Conservation (phyloP, 2,888 invertebrate genomes). For the Tetranychus truncatus region DNA sequence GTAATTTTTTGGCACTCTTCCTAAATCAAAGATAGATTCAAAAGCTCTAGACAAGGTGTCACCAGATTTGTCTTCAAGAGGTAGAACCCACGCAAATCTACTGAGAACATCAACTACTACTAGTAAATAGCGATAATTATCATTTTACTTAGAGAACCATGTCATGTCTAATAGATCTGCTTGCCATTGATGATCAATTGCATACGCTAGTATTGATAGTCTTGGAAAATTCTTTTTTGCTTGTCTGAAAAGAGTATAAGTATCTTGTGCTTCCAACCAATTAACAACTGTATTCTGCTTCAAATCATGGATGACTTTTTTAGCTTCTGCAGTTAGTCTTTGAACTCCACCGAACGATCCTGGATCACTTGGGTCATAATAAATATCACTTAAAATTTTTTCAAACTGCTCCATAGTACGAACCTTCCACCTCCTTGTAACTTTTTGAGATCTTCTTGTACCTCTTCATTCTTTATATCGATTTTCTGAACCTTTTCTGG, state of each 20-base stretch:
- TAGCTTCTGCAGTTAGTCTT: not conserved
- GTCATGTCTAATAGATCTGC: conserved; percentile 26
- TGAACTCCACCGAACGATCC: not conserved
- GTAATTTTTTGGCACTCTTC: not conserved
- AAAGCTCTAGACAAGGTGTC: not conserved
- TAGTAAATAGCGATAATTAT: conserved; percentile 26
- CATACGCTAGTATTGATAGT: conserved; percentile 20
- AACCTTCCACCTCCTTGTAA: too few species aligned
- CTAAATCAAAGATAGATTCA: not conserved
- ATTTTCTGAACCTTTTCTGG: too few species aligned
- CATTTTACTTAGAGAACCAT: conserved; percentile 21
- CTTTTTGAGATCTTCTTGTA: too few species aligned
- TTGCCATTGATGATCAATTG: conserved; percentile 27
- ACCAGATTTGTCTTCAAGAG: conserved; percentile 26
- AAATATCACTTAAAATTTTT: conserved; percentile 8
- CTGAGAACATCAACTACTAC: conserved; percentile 27
- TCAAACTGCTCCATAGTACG: not conserved
- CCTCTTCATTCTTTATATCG: too few species aligned
- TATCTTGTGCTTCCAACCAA: conserved; percentile 5
- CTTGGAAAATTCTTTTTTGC: conserved; percentile 7
- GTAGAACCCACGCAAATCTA: conserved; percentile 26
- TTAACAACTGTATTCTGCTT: not conserved
- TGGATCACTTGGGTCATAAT: conserved; percentile 9
- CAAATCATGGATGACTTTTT: not conserved
- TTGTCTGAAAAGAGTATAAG: too few species aligned